phyloP scores from a whole-genome alignment of 2,888 invertebrate genomes.

The Selenia dentaria region DNA sequence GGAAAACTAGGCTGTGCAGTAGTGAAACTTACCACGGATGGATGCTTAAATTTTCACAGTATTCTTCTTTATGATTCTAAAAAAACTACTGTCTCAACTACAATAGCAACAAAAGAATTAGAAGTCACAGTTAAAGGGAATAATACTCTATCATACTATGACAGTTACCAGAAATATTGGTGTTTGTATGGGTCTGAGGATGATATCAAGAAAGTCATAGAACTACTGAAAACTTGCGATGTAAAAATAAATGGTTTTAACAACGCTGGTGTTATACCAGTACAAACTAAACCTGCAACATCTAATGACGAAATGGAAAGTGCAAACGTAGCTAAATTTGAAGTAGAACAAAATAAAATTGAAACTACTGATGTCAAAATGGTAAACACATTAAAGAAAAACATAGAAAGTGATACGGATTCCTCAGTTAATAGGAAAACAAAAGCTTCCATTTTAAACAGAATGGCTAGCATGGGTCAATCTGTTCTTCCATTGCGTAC shows the following conservation, averaged over 20 bases:
- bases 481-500: conserved; percentile 63
- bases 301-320: conserved; percentile 21
- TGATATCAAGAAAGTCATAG: conserved; percentile 52
- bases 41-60: conserved; percentile 36
- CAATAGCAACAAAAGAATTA: conserved; percentile 48
- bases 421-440: conserved; percentile 60
- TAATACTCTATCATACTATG: conserved; percentile 65
- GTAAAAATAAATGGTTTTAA: conserved; percentile 41
- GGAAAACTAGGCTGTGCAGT: conserved; percentile 75
- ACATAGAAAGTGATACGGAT: conserved; percentile 67
- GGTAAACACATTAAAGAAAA: conserved; percentile 18
- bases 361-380: too few species aligned
- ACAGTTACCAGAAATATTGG: conserved; percentile 66
- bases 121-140: conserved; percentile 58
- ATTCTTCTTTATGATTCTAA: conserved; percentile 69
- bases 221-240: conserved; percentile 49
- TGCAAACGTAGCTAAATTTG: conserved; percentile 1
- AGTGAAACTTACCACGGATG: conserved; percentile 51
- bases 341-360: too few species aligned
- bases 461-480: conserved; percentile 76
- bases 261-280: conserved; percentile 35
- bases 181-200: conserved; percentile 58
- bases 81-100: conserved; percentile 64
- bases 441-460: conserved; percentile 66
- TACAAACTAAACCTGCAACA: conserved; percentile 28